A percentile compares a stretch with the other conserved stretches of the same genome.
These are phyloP conservation scores for Dasyurus viverrinus DNA, from an alignment of 2,113 vertebrate species.

Conservation along the genomic window DNA sequence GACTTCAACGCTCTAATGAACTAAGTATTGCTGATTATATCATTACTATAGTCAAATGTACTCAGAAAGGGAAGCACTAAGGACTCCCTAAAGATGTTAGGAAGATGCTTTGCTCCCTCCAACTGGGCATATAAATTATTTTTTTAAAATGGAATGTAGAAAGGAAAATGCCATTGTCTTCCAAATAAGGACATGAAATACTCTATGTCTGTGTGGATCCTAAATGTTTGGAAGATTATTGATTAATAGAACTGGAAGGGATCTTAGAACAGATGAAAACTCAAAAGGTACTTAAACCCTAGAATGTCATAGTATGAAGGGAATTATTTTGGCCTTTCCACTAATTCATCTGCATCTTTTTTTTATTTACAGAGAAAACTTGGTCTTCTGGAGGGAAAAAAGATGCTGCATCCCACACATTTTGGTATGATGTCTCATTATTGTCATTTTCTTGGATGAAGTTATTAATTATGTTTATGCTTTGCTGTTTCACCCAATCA, in stretches of 20 bases:
- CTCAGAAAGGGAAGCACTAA: background rate
- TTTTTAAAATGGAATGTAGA: background rate
- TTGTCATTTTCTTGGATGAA: too few species aligned
- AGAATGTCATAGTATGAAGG: background rate
- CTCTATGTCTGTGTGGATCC: background rate
- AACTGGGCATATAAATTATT: background rate
- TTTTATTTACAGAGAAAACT: background rate
- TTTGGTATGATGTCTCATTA: too few species aligned
- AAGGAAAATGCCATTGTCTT: background rate
- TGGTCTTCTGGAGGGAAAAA: background rate
- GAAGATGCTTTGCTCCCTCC: background rate
- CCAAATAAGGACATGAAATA: background rate
- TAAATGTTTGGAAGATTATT: background rate
- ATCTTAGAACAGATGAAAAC: too few species aligned
- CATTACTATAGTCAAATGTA: background rate
- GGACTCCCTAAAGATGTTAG: background rate
- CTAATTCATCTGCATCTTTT: background rate
- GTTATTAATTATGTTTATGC: too few species aligned
- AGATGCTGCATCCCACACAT: too few species aligned
- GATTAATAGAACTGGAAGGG: background rate
- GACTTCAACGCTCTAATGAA: slow-evolving; percentile 1
- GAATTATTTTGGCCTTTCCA: background rate
- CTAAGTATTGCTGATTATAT: background rate
- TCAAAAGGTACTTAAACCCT: too few species aligned
- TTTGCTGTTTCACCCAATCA: too few species aligned